Conservation (phyloP, 2,888 invertebrate genomes). For the Nemotelus nigrinus region DNA sequence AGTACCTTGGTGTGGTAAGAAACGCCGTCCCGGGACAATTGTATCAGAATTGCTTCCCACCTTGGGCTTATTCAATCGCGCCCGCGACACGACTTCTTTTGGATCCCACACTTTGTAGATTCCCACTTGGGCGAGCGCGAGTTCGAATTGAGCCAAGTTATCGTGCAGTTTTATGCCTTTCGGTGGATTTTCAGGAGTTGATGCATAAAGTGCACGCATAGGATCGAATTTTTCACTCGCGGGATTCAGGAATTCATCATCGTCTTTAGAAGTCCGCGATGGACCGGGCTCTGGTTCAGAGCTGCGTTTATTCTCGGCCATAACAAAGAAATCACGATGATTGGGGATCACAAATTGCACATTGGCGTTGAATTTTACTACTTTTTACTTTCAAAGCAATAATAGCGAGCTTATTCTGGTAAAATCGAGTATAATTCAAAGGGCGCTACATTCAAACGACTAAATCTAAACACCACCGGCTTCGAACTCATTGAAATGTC, state of each 20-base stretch:
- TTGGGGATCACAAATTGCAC: too few species aligned
- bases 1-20: constrained; percentile 67
- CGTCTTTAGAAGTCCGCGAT: constrained; percentile 56
- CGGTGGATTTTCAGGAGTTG: background rate
- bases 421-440: too few species aligned
- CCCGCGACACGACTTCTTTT: background rate
- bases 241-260: constrained; percentile 58
- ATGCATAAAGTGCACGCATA: constrained; percentile 73
- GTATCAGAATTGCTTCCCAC: background rate
- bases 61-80: constrained; percentile 5
- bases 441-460: too few species aligned
- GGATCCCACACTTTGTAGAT: constrained; percentile 25
- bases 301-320: too few species aligned
- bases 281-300: too few species aligned
- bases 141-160: constrained; percentile 73
- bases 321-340: too few species aligned
- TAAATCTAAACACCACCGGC: too few species aligned
- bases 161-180: constrained; percentile 67
- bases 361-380: too few species aligned
- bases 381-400: too few species aligned
- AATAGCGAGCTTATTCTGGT: too few species aligned
- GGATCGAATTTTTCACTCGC: constrained; percentile 74
- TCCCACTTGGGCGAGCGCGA: constrained; percentile 62
- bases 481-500: too few species aligned
- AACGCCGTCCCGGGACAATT: constrained; percentile 58